Percentiles rank a stretch among this genome's conserved stretches.
phyloP scores from a whole-genome alignment of 2,113 vertebrate species.

The Calypte anna region DNA sequence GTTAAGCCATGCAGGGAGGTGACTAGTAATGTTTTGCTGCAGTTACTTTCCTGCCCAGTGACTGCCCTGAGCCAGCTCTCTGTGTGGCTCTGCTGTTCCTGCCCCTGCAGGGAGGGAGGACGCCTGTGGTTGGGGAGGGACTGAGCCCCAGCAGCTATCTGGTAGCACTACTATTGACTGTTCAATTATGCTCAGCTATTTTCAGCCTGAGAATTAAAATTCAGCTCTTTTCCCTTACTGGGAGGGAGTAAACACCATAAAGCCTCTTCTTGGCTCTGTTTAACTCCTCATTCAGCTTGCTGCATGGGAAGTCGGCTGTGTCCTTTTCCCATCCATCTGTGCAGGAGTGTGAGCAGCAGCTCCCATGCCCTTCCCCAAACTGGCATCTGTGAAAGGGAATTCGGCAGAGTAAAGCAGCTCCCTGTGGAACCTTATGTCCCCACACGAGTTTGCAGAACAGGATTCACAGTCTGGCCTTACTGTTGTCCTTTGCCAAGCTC shows the following conservation, averaged over 20 bases:
- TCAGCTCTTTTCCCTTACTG: background rate
- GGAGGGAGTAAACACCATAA: background rate
- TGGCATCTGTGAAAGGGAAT: background rate
- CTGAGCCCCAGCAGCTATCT: background rate
- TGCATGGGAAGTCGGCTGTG: background rate
- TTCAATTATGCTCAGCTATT: background rate
- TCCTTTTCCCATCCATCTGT: background rate
- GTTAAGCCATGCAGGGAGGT: background rate
- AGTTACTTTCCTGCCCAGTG: background rate
- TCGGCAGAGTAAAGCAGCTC: background rate
- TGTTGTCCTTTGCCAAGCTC: background rate
- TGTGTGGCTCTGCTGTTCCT: background rate
- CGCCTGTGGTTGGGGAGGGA: background rate
- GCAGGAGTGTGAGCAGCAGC: background rate
- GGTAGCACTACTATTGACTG: background rate
- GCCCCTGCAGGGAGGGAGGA: fast-evolving
- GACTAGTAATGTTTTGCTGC: background rate
- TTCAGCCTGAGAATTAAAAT: background rate
- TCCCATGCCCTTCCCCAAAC: background rate
- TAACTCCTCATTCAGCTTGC: background rate
- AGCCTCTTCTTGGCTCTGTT: background rate
- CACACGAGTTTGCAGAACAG: background rate
- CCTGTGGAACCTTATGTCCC: background rate
- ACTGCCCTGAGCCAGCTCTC: background rate
- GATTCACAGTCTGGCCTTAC: background rate